phyloP scores from a whole-genome alignment of 2,888 invertebrate genomes.

The Lithophane semibrunnea region DNA sequence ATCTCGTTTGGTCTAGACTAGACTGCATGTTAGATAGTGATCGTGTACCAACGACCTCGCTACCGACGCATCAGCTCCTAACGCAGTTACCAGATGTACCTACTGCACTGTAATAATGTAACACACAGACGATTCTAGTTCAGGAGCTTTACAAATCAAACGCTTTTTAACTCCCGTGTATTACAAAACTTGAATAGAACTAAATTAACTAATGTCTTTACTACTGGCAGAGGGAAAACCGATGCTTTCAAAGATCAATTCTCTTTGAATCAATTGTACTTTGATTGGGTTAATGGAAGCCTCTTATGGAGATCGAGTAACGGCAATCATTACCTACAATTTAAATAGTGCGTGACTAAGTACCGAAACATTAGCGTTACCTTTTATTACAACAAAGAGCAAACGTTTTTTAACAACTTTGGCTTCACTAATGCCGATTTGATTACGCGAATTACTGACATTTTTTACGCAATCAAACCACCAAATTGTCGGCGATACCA shows the following conservation, averaged over 20 bases:
- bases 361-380: conserved; percentile 75
- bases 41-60: conserved; percentile 72
- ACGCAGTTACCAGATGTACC: conserved; percentile 69
- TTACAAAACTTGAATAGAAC: conserved; percentile 10
- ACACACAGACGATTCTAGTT: conserved; percentile 29
- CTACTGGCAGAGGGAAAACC: conserved; percentile 35
- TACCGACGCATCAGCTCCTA: conserved; percentile 65
- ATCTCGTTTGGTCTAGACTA: conserved; percentile 71
- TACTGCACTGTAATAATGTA: conserved; percentile 62
- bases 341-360: conserved; percentile 77
- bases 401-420: conserved; percentile 76
- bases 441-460: conserved; percentile 83
- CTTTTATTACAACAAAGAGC: conserved; percentile 67
- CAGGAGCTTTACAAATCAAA: conserved; percentile 15
- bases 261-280: conserved; percentile 47
- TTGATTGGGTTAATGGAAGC: conserved; percentile 57
- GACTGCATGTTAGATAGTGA: conserved; percentile 72
- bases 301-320: conserved; percentile 53
- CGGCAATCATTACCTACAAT: conserved; percentile 58
- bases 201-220: conserved; percentile 33
- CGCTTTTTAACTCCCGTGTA: neutral
- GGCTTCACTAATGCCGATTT: conserved; percentile 85
- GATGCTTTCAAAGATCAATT: conserved; percentile 45
- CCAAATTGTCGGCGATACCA: conserved; percentile 70
- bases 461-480: conserved; percentile 78